Conservation (phyloP, 2,888 invertebrate species). For the Ectobius pallidus region DNA sequence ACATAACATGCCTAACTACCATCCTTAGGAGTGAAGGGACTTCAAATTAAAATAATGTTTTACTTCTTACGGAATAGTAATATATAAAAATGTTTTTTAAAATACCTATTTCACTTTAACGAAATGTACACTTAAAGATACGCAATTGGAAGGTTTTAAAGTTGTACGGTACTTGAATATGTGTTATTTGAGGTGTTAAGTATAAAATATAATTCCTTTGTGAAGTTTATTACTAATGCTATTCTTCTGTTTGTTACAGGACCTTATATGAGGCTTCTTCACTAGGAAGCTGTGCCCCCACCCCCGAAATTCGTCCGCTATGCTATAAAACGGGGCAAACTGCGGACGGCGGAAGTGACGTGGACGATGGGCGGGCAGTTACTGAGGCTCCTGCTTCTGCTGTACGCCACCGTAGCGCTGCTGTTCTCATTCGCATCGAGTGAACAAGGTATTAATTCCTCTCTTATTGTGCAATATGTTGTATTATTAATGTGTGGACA, state of each 20-base stretch:
- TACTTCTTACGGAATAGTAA: no score
- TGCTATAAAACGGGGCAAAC: constrained; percentile 27
- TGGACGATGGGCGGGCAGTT: constrained; percentile 35
- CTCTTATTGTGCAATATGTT: background rate
- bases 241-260: background rate
- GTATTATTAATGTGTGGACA: background rate
- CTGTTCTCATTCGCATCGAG: constrained; percentile 24
- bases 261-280: background rate
- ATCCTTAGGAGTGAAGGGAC: no score
- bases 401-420: constrained; percentile 36
- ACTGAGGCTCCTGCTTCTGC: constrained; percentile 35
- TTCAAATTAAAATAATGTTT: no score
- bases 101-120: no score
- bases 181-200: no score
- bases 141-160: no score
- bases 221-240: no score
- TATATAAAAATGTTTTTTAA: no score
- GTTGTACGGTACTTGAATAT: no score
- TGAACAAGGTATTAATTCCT: constrained; percentile 36
- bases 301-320: constrained; percentile 13
- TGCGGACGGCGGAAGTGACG: constrained; percentile 17
- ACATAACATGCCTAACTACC: no score
- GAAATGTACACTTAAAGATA: no score
- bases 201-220: no score
- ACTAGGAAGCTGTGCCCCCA: background rate